phyloP scores from a whole-genome alignment of 1,140 invertebrate species.

The Leptinotarsa lineolata region DNA sequence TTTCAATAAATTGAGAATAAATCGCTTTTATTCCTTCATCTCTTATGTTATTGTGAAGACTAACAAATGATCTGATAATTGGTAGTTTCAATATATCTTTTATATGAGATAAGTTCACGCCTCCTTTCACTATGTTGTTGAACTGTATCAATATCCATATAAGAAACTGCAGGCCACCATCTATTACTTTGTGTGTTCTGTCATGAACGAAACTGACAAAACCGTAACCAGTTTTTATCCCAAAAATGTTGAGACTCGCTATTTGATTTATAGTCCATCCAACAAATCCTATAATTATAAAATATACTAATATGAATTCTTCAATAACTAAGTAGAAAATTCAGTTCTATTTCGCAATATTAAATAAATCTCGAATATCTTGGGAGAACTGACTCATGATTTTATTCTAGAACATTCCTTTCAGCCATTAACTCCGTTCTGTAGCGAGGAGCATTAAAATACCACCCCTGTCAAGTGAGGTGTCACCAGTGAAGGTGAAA shows the following conservation, averaged over 20 bases:
- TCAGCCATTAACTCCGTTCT: too few species aligned
- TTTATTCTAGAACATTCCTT: too few species aligned
- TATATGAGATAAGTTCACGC: not conserved
- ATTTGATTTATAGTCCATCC: not conserved
- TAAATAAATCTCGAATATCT: too few species aligned
- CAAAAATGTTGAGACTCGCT: not conserved
- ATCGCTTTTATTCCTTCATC: not conserved
- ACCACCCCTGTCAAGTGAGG: too few species aligned
- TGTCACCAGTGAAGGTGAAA: too few species aligned
- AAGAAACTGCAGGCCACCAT: not conserved
- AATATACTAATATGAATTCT: not conserved
- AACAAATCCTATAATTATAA: slow-evolving; percentile 1
- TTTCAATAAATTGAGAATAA: not conserved
- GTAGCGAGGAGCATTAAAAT: too few species aligned
- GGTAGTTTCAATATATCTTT: not conserved
- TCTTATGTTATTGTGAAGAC: too few species aligned
- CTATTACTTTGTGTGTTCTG: not conserved
- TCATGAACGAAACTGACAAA: not conserved
- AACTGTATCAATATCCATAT: not conserved
- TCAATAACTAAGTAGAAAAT: not conserved
- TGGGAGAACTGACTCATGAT: too few species aligned
- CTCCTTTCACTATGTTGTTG: not conserved
- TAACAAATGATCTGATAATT: not conserved
- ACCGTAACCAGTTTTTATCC: not conserved
- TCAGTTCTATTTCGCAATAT: too few species aligned